Base-by-base conservation (phyloP, 64 coral and sea anemone genomes). In the Actinia equina region DNA sequence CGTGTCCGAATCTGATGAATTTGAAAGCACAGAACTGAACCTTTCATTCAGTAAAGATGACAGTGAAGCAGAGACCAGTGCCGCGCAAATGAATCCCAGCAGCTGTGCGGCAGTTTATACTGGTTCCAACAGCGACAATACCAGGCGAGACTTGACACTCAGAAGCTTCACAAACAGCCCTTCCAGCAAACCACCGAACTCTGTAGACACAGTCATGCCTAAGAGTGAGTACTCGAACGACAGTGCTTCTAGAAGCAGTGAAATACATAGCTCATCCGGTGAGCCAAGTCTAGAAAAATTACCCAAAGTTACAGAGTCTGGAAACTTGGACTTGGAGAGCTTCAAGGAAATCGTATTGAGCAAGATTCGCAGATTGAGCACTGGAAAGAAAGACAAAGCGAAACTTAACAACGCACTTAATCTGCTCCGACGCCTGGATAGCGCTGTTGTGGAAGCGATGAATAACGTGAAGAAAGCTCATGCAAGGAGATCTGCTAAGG, bases 271-370 rank as follows among this genome's bases (percentile, higher is more conserved):
- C 25, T 74, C 69, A 13, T 74, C 26, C 7, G 62, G 15, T 26
- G 26, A 25, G 26, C 41, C 27, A 74, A 41, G 69, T 1, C 12
- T 74, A 41, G 69, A 74, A 12, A 74, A 41, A 19, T 20, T 81
- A 49, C 78, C 78, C 3, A 17, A 23, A 44, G 78, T 81, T 14
- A 81, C 43, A 0, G 18, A 49, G 78, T 81, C 78, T 14, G 78
- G 78, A 44, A 81, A 81, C 78, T 81, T 81, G 78, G 78, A 81
- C 78, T 37, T 81, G 42, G 78, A 81, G 16, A 52, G 43, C 8
- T 81, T 81, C 43, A 46, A 44, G 27, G 49, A 81, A 23, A 52
- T 22, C 3, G 78, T 81, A 2, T 49, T 49, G 43, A 52, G 49
- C 49, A 81, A 81, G 45, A 49, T 81, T 8, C n/a, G 78, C n/a